These are phyloP conservation scores for Sceloporus undulatus DNA, from an alignment of 2,113 vertebrate genomes.

Conservation along the genomic window DNA sequence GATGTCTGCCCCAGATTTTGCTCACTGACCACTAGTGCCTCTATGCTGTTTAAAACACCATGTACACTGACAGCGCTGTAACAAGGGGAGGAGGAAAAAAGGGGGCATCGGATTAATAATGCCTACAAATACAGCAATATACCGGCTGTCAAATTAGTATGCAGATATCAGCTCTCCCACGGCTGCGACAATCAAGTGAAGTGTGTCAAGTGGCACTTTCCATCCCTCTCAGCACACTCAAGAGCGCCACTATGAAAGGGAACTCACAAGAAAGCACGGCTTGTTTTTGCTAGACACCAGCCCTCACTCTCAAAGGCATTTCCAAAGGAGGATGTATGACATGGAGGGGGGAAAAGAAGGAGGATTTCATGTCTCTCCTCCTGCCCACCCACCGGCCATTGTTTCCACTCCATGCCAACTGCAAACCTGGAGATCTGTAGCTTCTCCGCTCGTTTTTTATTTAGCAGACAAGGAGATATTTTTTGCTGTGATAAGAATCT, in stretches of 20 bases:
- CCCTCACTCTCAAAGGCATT: not conserved
- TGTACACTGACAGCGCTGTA: too few relatives aligned
- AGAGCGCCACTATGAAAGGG: not conserved
- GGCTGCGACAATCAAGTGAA: not conserved
- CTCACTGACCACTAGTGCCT: too few relatives aligned
- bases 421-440: accelerated
- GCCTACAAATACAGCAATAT: accelerated
- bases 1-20: too few relatives aligned
- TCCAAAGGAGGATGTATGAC: not conserved
- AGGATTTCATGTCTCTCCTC: not conserved
- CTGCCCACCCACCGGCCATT: not conserved
- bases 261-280: not conserved
- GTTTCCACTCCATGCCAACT: not conserved
- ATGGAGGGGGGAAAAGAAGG: not conserved
- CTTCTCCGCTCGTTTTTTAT: not conserved
- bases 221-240: not conserved
- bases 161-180: not conserved
- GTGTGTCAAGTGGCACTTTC: accelerated
- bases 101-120: not conserved
- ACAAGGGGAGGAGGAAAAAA: not conserved
- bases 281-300: not conserved
- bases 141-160: not conserved
- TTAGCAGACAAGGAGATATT: not conserved
- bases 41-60: too few relatives aligned
- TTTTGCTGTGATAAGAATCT: not conserved